These are phyloP conservation scores for Alentia gelatinosa DNA, from an alignment of 2,888 invertebrate species.

Conservation along the genomic window DNA sequence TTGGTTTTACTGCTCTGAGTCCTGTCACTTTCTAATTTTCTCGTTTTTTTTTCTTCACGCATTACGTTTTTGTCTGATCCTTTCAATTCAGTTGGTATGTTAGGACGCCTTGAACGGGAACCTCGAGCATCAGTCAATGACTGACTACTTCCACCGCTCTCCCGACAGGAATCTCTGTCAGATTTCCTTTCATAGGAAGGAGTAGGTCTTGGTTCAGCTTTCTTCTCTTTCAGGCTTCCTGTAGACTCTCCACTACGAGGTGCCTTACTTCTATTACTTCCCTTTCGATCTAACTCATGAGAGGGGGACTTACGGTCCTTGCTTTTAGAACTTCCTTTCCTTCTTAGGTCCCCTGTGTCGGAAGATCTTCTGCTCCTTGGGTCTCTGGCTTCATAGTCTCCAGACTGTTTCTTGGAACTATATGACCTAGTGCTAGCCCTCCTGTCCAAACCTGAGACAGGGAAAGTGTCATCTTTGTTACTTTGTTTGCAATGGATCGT, in stretches of 20 bases:
- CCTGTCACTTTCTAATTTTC: background rate
- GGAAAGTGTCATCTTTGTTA: background rate
- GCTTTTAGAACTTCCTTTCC: background rate
- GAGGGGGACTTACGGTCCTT: background rate
- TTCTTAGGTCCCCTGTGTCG: background rate
- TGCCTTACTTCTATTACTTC: background rate
- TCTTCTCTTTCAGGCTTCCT: background rate
- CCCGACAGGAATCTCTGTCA: background rate
- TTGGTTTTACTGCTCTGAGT: background rate
- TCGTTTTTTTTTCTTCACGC: background rate
- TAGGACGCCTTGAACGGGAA: background rate
- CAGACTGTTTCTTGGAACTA: background rate
- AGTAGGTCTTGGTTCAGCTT: background rate
- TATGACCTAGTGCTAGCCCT: background rate
- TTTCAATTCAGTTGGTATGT: background rate
- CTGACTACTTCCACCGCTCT: background rate
- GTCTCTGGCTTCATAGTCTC: background rate
- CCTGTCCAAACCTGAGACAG: background rate
- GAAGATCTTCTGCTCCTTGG: background rate
- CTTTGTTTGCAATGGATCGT: background rate
- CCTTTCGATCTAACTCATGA: background rate
- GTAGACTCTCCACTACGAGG: background rate
- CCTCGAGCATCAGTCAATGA: background rate
- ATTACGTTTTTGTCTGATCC: background rate
- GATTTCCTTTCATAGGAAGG: background rate